Evolutionary conservation across 2,888 invertebrate species (phyloP), one percentile per base, ranked within the genome.

Genomic region (Apamea monoglypha): DNA sequence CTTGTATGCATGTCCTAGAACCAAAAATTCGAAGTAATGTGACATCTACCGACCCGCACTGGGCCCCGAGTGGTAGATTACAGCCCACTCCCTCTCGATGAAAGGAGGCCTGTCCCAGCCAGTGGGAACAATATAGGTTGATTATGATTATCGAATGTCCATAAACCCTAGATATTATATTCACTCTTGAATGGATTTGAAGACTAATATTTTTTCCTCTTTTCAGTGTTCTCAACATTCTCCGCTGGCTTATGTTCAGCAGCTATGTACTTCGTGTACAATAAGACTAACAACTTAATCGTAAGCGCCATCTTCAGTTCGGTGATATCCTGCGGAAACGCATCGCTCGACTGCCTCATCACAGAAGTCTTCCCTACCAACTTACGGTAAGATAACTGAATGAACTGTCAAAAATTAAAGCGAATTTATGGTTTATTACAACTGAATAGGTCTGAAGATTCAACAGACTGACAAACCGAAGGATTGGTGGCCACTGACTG

Each of bases 351-450:
- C 97, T 99, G 99, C 93, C 97, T 99, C 89, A 98, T 98, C 92
- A 99, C 99, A 44, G 99, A 99, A 97, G 98, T 99, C 83, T 99
- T 99, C 94, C 99, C 99, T 59, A 99, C 99, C 66, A 98, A 98
- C 95, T 97, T 99, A 92, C 98, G 99, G 98, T 98, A 96, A 93
- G 87, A 78, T 66, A 63, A 44, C 64, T 16, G 3, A 40, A 25
- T 47, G 1, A 61, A 36, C 3, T 63, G 4, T 21, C 16, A 32
- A 59, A 63, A 36, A 36, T 16, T 18, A 59, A 32, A 56, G 25
- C 25, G 25, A 59, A 56, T 29, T n/a, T 70, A n/a, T 50, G 53
- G 40, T 44, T 18, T 81, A 81, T 6, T 6, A 36, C 64, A 36
- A 36, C 10, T n/a, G 6, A 2, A 14, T 25, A 63, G 8, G 16